These are phyloP conservation scores for Zygaena filipendulae DNA, from an alignment of 2,888 invertebrate genomes.

Conservation along the genomic window DNA sequence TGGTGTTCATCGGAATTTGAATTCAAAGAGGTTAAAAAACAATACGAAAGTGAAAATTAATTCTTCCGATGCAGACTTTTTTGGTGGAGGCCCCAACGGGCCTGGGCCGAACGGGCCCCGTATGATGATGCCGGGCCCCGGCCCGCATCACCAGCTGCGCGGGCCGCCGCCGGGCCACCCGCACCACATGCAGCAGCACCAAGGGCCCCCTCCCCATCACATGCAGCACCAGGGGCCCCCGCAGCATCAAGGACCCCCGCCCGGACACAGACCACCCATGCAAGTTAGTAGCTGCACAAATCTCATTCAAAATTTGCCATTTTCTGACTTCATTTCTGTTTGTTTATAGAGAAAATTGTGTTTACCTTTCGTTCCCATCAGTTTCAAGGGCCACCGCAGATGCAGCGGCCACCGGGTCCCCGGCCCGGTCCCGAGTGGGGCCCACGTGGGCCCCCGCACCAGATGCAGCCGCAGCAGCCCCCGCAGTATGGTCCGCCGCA, in stretches of 20 bases:
- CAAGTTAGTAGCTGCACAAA: slow-evolving; percentile 29
- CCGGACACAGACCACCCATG: slow-evolving; percentile 70
- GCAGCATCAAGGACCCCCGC: slow-evolving; percentile 62
- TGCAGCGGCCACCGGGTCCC: slow-evolving; percentile 43
- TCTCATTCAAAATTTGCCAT: neutral
- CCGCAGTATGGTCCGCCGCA: slow-evolving; percentile 58
- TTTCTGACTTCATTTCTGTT: too few species aligned
- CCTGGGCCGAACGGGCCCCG: slow-evolving; percentile 58
- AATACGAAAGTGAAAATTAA: too few species aligned
- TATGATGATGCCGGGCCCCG: slow-evolving; percentile 46
- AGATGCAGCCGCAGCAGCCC: slow-evolving; percentile 47
- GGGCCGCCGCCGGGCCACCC: slow-evolving; percentile 55
- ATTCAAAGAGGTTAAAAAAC: too few species aligned
- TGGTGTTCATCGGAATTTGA: too few species aligned
- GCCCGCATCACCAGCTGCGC: slow-evolving; percentile 48
- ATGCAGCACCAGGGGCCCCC: slow-evolving; percentile 57
- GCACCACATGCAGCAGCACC: slow-evolving; percentile 23
- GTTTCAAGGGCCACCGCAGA: slow-evolving; percentile 53
- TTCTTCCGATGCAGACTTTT: slow-evolving; percentile 51
- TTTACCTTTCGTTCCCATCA: too few species aligned
- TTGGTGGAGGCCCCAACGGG: slow-evolving; percentile 55
- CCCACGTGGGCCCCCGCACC: slow-evolving; percentile 45
- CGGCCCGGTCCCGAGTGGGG: slow-evolving; percentile 50
- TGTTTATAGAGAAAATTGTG: neutral
- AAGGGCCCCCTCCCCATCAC: slow-evolving; percentile 44